phyloP scores from a whole-genome alignment of 2,888 invertebrate genomes.

The Aradus depressus region DNA sequence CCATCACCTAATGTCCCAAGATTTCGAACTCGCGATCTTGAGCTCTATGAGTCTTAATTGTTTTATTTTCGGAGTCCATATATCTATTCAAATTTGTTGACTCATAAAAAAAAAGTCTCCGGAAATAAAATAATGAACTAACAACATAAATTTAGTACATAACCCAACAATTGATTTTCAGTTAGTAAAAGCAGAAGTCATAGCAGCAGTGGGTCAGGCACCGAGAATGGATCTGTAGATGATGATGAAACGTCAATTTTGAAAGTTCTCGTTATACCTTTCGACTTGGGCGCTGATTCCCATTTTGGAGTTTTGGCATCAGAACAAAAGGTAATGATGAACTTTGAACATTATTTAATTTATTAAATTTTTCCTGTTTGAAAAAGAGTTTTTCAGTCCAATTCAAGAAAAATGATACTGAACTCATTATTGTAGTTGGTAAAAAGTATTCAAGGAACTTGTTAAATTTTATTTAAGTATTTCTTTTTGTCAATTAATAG shows the following conservation, averaged over 20 bases:
- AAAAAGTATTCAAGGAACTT: not conserved
- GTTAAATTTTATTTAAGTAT: not conserved
- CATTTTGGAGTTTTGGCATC: constrained; percentile 51
- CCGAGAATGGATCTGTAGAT: constrained; percentile 22
- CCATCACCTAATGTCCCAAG: too few species aligned
- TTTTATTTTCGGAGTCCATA: too few species aligned
- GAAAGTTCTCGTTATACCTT: constrained; percentile 57
- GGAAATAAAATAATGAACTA: too few species aligned
- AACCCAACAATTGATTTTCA: constrained; percentile 3
- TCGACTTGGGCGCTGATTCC: constrained; percentile 48
- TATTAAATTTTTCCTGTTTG: not conserved
- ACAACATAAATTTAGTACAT: not conserved
- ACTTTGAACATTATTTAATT: not conserved
- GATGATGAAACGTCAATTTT: constrained; percentile 26
- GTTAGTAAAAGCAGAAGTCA: constrained; percentile 20
- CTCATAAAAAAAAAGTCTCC: too few species aligned
- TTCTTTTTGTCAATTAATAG: not conserved
- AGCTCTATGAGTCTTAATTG: too few species aligned
- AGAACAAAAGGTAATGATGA: constrained; percentile 44
- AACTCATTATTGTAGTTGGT: not conserved
- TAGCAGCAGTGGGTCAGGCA: constrained; percentile 7
- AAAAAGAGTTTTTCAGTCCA: not conserved
- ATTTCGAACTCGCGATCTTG: too few species aligned
- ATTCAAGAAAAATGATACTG: too few species aligned
- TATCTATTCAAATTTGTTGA: too few species aligned